Evolutionary conservation across 2,113 vertebrate species (phyloP).

Genomic region (Sorex araneus): DNA sequence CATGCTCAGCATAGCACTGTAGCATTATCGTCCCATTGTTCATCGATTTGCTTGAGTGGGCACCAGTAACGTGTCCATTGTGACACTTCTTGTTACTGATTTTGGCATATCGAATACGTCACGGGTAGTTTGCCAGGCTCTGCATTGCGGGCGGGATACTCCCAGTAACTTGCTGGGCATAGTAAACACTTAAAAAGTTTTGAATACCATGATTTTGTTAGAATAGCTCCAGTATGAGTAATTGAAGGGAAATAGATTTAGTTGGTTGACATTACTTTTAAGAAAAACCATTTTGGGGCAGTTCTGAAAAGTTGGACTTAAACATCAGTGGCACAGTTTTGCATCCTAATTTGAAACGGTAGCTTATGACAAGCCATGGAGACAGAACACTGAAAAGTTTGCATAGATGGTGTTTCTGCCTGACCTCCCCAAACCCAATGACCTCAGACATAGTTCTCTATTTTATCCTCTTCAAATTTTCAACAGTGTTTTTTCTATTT

Average conservation of each 20-base stretch:
- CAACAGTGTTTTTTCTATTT: not conserved
- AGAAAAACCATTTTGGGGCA: not conserved
- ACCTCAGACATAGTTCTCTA: not conserved
- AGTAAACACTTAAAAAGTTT: not conserved
- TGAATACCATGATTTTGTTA: not conserved
- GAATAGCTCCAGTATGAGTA: not conserved
- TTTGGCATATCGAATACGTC: no score
- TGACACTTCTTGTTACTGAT: no score
- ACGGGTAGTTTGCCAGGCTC: no score
- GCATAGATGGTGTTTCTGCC: not conserved
- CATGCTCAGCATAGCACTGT: no score
- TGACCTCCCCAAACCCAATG: not conserved
- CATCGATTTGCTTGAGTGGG: no score
- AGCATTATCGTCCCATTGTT: no score
- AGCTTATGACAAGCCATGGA: slow-evolving; percentile 55
- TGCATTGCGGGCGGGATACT: no score
- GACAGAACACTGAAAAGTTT: not conserved
- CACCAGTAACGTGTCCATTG: no score
- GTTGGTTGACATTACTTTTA: not conserved
- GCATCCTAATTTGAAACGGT: not conserved
- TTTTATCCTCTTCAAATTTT: not conserved
- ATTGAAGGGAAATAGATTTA: not conserved
- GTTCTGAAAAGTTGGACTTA: not conserved
- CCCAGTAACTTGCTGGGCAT: no score
- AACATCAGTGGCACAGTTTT: slow-evolving; percentile 13